Evolutionary conservation across 2,888 invertebrate species (phyloP).

Genomic region (Zygaena filipendulae): DNA sequence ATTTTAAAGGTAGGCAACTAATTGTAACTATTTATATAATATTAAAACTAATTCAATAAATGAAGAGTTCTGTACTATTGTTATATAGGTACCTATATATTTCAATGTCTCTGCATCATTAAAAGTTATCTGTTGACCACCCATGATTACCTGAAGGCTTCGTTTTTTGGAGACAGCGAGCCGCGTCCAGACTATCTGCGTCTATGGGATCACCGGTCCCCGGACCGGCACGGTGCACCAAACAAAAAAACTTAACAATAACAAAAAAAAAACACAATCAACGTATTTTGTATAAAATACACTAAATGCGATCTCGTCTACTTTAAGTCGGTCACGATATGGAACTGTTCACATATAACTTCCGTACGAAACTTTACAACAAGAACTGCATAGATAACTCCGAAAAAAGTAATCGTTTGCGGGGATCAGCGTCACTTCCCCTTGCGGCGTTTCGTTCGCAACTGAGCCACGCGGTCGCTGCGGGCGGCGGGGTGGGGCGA

Average conservation of each 20-base stretch:
- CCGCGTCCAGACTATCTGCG: constrained; percentile 56
- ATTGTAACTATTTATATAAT: too few species aligned
- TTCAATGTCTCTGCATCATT: too few species aligned
- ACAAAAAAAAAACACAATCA: constrained; percentile 62
- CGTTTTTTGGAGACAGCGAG: constrained; percentile 48
- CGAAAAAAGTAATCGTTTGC: constrained; percentile 61
- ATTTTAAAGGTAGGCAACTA: too few species aligned
- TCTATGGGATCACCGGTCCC: constrained; percentile 55
- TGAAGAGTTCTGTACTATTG: too few species aligned
- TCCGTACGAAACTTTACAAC: constrained; percentile 60
- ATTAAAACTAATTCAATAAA: too few species aligned
- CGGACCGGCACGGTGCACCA: constrained; percentile 64
- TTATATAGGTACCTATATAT: too few species aligned
- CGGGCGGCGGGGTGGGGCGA: constrained; percentile 28
- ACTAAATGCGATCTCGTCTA: constrained; percentile 46
- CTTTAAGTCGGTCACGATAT: constrained; percentile 42
- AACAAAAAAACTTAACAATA: constrained; percentile 67
- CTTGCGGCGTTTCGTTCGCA: constrained; percentile 53
- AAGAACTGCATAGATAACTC: constrained; percentile 59
- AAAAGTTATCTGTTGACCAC: too few species aligned
- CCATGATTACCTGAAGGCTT: constrained; percentile 64
- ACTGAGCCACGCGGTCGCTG: constrained; percentile 62
- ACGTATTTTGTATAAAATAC: constrained; percentile 51
- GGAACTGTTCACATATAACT: constrained; percentile 53
- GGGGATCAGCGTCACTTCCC: constrained; percentile 61